Percentiles rank a stretch among this genome's conserved stretches.
Evolutionary conservation across 2,797 vertebrate species (phyloP).

Genomic region (Bradypodion pumilum): DNA sequence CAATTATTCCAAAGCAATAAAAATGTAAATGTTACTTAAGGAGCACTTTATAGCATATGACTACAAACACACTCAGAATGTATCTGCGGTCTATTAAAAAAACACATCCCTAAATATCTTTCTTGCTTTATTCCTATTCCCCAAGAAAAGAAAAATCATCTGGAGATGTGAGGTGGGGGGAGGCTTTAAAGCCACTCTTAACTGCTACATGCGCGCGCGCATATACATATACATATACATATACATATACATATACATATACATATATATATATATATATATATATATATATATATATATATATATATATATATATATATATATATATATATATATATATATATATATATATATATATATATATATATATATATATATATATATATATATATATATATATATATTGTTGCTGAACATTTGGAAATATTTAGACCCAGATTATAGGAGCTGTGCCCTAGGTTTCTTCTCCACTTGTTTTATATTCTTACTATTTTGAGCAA

Average conservation of each 20-base stretch:
- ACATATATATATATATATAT: too few relatives aligned
- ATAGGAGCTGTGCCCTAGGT: neutral
- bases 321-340: too few relatives aligned
- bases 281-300: too few relatives aligned
- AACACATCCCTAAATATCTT: neutral
- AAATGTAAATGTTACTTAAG: neutral
- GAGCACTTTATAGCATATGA: neutral
- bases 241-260: too few relatives aligned
- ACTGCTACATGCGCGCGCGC: neutral
- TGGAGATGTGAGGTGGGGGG: neutral
- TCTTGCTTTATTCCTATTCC: neutral
- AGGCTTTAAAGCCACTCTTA: neutral
- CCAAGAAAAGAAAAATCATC: neutral
- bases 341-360: too few relatives aligned
- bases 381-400: too few relatives aligned
- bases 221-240: too few relatives aligned
- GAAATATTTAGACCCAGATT: neutral
- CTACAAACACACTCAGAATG: neutral
- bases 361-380: too few relatives aligned
- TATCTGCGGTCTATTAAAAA: neutral
- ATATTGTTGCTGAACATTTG: neutral
- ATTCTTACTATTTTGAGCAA: neutral
- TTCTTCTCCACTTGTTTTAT: neutral
- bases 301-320: too few relatives aligned
- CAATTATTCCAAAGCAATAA: neutral